These are phyloP conservation scores for Scalopus aquaticus DNA, from an alignment of 2,113 vertebrate genomes.

Conservation along the genomic window DNA sequence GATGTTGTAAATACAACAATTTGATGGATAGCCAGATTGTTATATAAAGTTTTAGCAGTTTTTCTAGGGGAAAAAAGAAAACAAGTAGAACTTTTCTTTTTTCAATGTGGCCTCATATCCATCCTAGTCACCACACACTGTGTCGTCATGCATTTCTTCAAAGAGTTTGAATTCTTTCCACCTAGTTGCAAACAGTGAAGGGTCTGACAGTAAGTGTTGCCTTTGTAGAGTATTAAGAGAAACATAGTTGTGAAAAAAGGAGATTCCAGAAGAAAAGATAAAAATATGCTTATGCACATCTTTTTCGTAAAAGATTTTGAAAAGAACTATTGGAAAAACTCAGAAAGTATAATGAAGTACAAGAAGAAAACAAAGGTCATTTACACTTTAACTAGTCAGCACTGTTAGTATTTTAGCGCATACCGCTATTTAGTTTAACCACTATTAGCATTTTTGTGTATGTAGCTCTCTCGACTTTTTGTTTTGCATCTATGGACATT, in stretches of 20 bases:
- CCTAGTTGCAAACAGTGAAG: background rate
- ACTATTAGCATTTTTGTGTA: background rate
- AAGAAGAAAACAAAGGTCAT: background rate
- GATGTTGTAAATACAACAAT: conserved; percentile 24
- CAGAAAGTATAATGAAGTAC: background rate
- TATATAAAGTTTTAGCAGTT: conserved; percentile 43
- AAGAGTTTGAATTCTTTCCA: background rate
- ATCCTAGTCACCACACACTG: background rate
- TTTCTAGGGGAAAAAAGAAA: background rate
- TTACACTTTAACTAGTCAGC: background rate
- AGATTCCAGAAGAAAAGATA: background rate
- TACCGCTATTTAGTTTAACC: background rate
- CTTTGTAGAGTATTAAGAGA: conserved; percentile 4
- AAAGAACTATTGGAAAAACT: conserved; percentile 37
- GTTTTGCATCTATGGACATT: background rate
- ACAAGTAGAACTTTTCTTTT: background rate
- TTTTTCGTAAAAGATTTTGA: background rate
- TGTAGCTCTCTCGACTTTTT: background rate
- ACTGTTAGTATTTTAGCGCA: background rate
- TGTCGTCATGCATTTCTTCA: background rate
- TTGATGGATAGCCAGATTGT: background rate
- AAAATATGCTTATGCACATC: background rate
- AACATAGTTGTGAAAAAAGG: background rate
- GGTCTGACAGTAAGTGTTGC: background rate
- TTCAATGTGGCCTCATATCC: background rate